phyloP scores from a whole-genome alignment of 2,113 vertebrate genomes.

The Embiotoca jacksoni region DNA sequence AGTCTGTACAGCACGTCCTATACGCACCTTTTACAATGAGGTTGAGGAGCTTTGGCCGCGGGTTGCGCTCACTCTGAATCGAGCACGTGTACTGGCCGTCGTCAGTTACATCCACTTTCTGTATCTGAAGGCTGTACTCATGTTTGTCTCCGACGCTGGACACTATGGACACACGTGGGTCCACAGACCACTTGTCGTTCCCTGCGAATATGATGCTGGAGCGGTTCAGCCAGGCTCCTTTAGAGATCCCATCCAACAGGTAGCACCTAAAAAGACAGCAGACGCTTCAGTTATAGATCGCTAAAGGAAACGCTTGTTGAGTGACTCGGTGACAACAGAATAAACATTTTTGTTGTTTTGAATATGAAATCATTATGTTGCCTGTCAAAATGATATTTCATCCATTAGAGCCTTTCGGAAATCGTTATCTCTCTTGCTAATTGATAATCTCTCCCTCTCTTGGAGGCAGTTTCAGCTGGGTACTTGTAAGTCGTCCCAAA shows the following conservation, averaged over 20 bases:
- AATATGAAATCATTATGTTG: background rate
- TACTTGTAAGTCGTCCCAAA: no score
- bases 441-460: background rate
- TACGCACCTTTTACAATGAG: slow-evolving; percentile 94
- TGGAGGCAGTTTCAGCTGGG: no score
- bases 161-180: slow-evolving; percentile 95
- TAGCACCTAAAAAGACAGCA: slow-evolving; percentile 88
- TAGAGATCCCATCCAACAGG: slow-evolving; percentile 95
- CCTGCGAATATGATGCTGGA: slow-evolving; percentile 98
- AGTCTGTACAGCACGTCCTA: background rate
- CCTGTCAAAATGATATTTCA: background rate
- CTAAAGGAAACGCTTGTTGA: background rate
- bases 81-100: slow-evolving; percentile 97
- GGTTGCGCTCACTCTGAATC: slow-evolving; percentile 95
- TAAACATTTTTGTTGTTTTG: no score
- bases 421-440: background rate
- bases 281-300: slow-evolving; percentile 30
- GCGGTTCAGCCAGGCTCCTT: slow-evolving; percentile 98
- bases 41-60: slow-evolving; percentile 93
- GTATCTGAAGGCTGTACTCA: slow-evolving; percentile 98
- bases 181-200: slow-evolving; percentile 97
- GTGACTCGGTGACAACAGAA: background rate
- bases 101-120: slow-evolving; percentile 96
- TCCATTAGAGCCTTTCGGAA: background rate
- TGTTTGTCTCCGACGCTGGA: slow-evolving; percentile 89